A percentile compares a stretch with the other conserved stretches of the same genome.
These are phyloP conservation scores for Ficedula albicollis DNA, from an alignment of 2,797 vertebrate genomes.

Conservation along the genomic window DNA sequence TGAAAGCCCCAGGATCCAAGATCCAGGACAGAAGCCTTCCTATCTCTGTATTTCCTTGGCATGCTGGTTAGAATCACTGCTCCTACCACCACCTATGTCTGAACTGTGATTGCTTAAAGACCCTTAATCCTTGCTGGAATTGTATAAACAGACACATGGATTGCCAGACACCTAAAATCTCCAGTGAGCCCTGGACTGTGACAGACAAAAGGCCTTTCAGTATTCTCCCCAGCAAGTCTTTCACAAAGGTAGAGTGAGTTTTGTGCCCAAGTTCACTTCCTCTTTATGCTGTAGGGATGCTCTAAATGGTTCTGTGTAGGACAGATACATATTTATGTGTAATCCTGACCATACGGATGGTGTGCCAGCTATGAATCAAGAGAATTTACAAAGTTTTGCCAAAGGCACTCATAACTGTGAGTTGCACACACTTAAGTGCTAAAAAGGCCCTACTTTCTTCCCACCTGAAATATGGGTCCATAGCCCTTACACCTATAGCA, in stretches of 20 bases:
- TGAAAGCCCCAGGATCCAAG: background rate
- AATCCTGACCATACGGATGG: background rate
- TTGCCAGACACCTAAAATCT: background rate
- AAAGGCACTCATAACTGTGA: conserved; percentile 10
- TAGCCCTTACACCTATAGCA: conserved; percentile 11
- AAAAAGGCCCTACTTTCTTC: conserved; percentile 30
- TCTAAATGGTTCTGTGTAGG: conserved; percentile 36
- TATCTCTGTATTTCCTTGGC: background rate
- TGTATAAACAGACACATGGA: background rate
- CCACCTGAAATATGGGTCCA: background rate
- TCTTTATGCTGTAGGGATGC: background rate
- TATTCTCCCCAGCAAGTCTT: background rate
- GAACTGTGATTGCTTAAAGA: background rate
- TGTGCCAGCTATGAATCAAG: conserved; percentile 41
- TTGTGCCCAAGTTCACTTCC: background rate
- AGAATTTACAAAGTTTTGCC: conserved; percentile 44
- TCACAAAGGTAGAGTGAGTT: background rate
- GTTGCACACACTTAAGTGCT: conserved; percentile 29
- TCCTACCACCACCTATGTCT: background rate
- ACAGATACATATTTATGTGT: background rate
- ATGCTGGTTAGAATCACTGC: background rate
- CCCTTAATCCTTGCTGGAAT: background rate
- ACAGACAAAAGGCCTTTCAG: background rate
- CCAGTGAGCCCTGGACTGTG: background rate
- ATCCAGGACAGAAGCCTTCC: background rate